phyloP scores from a whole-genome alignment of 2,797 vertebrate species.

The Epinephelus coioides region DNA sequence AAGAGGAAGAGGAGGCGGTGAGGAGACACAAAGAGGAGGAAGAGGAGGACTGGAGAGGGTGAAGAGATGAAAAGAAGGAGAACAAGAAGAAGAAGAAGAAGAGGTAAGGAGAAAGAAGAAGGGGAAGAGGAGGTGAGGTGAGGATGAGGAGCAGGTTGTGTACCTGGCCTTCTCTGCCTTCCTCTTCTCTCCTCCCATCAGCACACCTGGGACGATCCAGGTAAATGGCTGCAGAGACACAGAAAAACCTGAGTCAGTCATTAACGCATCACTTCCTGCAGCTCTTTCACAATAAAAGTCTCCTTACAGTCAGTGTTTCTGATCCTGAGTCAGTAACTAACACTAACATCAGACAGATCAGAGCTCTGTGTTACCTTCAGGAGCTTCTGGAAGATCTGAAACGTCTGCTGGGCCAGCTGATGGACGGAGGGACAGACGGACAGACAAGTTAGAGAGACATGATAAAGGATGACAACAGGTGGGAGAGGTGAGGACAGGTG shows the following conservation, averaged over 20 bases:
- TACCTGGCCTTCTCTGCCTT: constrained; percentile 98
- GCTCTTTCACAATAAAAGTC: neutral
- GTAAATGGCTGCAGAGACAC: constrained; percentile 86
- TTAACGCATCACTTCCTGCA: neutral
- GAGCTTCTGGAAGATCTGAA: constrained; percentile 93
- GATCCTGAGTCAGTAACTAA: neutral
- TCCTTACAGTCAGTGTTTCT: too few species aligned
- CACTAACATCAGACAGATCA: too few species aligned
- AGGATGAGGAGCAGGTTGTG: neutral
- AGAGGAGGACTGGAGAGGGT: neutral
- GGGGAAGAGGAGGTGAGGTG: neutral
- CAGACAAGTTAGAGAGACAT: neutral
- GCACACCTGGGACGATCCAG: constrained; percentile 93
- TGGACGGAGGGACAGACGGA: constrained; percentile 17
- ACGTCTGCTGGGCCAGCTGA: constrained; percentile 95
- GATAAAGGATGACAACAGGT: neutral
- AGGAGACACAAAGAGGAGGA: too few species aligned
- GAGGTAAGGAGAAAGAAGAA: neutral
- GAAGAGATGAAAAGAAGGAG: neutral
- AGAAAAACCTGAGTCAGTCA: neutral
- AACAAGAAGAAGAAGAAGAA: too few species aligned
- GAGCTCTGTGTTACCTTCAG: constrained; percentile 88
- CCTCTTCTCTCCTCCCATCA: constrained; percentile 98
- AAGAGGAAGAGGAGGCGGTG: too few species aligned
- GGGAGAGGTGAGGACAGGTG: constrained; percentile 27